Percentiles rank a stretch among this genome's conserved stretches.
Conservation (phyloP, 2,888 invertebrate genomes). For the Nipponacmea schrenckii region DNA sequence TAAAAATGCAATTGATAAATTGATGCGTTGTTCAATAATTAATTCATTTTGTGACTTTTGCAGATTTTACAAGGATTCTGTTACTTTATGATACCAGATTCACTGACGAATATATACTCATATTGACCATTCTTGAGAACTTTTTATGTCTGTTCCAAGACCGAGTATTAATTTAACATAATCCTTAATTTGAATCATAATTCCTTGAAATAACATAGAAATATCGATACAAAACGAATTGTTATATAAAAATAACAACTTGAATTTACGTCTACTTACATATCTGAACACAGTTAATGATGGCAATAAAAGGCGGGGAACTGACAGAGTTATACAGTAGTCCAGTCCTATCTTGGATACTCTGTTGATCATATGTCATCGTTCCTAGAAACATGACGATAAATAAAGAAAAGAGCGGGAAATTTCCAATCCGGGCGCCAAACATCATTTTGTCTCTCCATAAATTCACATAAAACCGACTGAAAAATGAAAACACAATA, state of each 20-base stretch:
- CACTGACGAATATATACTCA: too few species aligned
- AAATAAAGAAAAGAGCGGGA: constrained; percentile 52
- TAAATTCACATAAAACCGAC: constrained; percentile 54
- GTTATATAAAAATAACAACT: not conserved
- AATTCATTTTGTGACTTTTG: too few species aligned
- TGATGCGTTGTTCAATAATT: too few species aligned
- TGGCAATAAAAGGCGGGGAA: constrained; percentile 51
- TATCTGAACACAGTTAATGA: constrained; percentile 32
- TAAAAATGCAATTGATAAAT: too few species aligned
- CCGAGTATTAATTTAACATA: too few species aligned
- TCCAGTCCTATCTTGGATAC: constrained; percentile 58
- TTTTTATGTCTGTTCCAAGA: too few species aligned
- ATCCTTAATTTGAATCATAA: too few species aligned
- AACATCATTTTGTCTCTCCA: constrained; percentile 49
- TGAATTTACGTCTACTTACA: not conserved
- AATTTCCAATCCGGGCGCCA: constrained; percentile 41
- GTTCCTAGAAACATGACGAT: constrained; percentile 53
- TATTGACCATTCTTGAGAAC: too few species aligned
- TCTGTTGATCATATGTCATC: constrained; percentile 46
- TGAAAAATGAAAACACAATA: constrained; percentile 29
- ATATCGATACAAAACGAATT: too few species aligned
- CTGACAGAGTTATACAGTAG: constrained; percentile 52
- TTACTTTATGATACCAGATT: too few species aligned
- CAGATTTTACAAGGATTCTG: too few species aligned
- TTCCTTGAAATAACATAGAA: too few species aligned